Base-by-base conservation (phyloP, 37 sponge, comb jelly and placozoan species). In the Ephydatia muelleri region DNA sequence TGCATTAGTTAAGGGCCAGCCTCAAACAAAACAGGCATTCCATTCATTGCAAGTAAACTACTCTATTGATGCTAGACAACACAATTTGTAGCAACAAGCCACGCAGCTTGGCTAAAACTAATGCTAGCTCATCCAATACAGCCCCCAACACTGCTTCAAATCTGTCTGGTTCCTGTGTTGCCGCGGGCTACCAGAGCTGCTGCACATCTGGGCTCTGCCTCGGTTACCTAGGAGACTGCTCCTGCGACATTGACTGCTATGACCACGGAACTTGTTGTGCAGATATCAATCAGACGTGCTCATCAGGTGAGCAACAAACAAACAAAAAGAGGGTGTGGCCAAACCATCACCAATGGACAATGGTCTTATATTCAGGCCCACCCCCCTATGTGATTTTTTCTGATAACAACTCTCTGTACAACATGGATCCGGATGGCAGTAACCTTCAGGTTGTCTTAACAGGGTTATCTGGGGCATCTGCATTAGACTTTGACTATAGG, bases 401-500 rank as follows among this genome's bases (percentile, higher is more conserved):
- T 8, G 72, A 79, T 27, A 25, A 57, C 23, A 39, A 77, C 8
- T 21, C 40, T 0, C 75, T 85, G 64, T 65, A 33, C 23, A 30
- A 70, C 2, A 49, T 81, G 69, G 65, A 85, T 38, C 39, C 76
- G 23, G 71, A 85, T 37, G 90, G 73, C 27, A 85, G 21, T 4
- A 36, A 69, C 36, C 35, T 57, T 4, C 27, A 48, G 12, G 11
- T 3, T 5, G 32, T 78, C 6, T 13, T 57, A 16, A 31, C 40
- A 23, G n/a, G 5, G 30, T 66, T 9, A 57, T 28, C 13, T 22
- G 47, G 67, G 26, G 73, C 82, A 2, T 37, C 85, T 35, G 93
- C 82, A 28, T n/a, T 93, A 1, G 93, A 93, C 71, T 86, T 38
- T 73, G 85, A 93, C 47, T 33, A 83, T 35, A 85, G 82, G 90